Conservation (phyloP, 2,888 invertebrate genomes). For the Listrodromus nycthemerus region DNA sequence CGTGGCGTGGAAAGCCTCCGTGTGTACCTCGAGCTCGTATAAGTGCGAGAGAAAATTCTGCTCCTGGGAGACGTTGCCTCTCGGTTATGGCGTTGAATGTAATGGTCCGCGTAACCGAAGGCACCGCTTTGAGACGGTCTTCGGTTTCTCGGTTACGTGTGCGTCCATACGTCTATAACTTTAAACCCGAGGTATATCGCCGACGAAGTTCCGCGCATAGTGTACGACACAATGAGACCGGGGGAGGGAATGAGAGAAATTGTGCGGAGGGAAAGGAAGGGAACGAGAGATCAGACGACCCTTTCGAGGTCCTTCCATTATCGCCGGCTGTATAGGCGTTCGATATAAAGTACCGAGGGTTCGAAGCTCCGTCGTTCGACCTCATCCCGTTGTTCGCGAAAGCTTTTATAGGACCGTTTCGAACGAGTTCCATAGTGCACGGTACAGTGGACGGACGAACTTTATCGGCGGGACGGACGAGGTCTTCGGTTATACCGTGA, state of each 20-base stretch:
- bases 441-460: conserved; percentile 7
- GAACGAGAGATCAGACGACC: conserved; percentile 37
- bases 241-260: conserved; percentile 17
- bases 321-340: conserved; percentile 41
- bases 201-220: conserved; percentile 19
- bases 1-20: not conserved
- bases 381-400: conserved; percentile 32
- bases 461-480: conserved; percentile 50
- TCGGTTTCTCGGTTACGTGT: conserved; percentile 15
- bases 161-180: conserved; percentile 23
- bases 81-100: conserved; percentile 30
- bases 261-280: not conserved
- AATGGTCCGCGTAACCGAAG: conserved; percentile 51
- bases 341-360: conserved; percentile 6
- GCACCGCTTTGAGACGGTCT: conserved; percentile 4
- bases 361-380: not conserved
- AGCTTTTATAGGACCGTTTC: conserved; percentile 56
- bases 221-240: not conserved
- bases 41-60: conserved; percentile 13
- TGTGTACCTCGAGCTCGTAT: not conserved
- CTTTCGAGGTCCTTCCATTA: conserved; percentile 60
- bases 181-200: conserved; percentile 31
- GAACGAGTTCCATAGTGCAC: conserved; percentile 39
- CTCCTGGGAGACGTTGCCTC: conserved; percentile 4
- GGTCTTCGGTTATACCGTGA: conserved; percentile 32